Evolutionary conservation across 2,888 invertebrate species (phyloP).

Genomic region (Noctua comes): DNA sequence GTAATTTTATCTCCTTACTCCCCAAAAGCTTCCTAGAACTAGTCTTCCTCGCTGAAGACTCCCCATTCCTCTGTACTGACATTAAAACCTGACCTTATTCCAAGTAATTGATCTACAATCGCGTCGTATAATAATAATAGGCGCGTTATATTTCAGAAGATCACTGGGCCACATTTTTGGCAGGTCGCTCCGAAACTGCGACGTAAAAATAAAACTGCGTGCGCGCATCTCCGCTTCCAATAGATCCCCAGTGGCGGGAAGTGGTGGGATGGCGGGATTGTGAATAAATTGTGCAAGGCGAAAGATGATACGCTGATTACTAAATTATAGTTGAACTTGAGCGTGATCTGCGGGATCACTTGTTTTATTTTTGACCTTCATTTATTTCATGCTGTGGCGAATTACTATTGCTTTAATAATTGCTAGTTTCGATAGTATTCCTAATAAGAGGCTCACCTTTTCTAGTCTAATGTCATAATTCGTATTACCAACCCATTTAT

Average conservation of each 20-base stretch:
- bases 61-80: conserved; percentile 10
- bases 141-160: conserved; percentile 75
- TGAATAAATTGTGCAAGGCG: conserved; percentile 43
- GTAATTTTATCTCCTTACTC: not conserved
- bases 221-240: conserved; percentile 63
- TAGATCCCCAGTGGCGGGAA: conserved; percentile 60
- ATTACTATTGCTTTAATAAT: not conserved
- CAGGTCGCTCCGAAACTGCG: conserved; percentile 79
- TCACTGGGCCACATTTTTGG: conserved; percentile 87
- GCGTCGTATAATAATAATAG: conserved; percentile 63
- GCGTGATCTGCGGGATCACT: not conserved
- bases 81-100: conserved; percentile 43
- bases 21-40: not conserved
- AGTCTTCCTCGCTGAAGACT: not conserved
- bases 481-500: not conserved
- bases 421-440: not conserved
- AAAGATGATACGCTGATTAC: conserved; percentile 34
- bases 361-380: conserved; percentile 5
- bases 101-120: conserved; percentile 49
- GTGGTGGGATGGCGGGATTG: conserved; percentile 47
- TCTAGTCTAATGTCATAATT: too few relatives aligned
- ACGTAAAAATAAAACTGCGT: conserved; percentile 69
- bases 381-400: not conserved
- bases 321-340: not conserved
- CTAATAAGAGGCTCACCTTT: not conserved